These are phyloP conservation scores for Toxonevra muliebris DNA, from an alignment of 2,888 invertebrate genomes.

Conservation along the genomic window DNA sequence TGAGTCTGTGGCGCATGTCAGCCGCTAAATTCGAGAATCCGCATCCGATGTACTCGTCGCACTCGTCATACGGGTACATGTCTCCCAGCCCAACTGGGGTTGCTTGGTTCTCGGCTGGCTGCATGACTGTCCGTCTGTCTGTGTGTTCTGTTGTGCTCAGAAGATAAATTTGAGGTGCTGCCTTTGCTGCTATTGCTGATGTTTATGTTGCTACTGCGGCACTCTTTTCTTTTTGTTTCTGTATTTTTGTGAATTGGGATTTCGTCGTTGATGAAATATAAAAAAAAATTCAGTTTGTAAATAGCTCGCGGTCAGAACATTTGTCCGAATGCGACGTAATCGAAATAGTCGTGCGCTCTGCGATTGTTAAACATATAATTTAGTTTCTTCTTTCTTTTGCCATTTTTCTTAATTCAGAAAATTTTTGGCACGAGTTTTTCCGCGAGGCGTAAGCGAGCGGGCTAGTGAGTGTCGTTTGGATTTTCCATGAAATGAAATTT, in stretches of 20 bases:
- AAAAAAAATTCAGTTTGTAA: slow-evolving; percentile 51
- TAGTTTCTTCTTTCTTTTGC: neutral
- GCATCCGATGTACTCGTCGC: neutral
- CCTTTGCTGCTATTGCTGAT: neutral
- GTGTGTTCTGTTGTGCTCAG: neutral
- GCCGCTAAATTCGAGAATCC: slow-evolving; percentile 2
- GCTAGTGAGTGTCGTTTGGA: neutral
- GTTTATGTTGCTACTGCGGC: slow-evolving; percentile 5
- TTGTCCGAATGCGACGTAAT: slow-evolving; percentile 34
- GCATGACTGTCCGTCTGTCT: slow-evolving; percentile 6
- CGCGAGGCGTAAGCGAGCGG: slow-evolving; percentile 32
- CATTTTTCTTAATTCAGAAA: neutral
- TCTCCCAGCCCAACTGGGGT: slow-evolving; percentile 2
- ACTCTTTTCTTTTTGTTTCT: neutral
- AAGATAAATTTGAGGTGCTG: slow-evolving; percentile 1
- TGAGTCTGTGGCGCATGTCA: slow-evolving; percentile 27
- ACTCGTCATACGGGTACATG: neutral
- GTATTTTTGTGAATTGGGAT: neutral
- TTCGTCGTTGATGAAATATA: neutral
- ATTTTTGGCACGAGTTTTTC: slow-evolving; percentile 41
- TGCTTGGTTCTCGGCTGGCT: neutral
- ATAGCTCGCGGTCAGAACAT: slow-evolving; percentile 58
- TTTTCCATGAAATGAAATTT: neutral
- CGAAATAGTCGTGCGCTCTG: slow-evolving; percentile 17
- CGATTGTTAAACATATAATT: slow-evolving; percentile 1